These are phyloP conservation scores for Tortrix viridana DNA, from an alignment of 2,888 invertebrate genomes.

Conservation along the genomic window DNA sequence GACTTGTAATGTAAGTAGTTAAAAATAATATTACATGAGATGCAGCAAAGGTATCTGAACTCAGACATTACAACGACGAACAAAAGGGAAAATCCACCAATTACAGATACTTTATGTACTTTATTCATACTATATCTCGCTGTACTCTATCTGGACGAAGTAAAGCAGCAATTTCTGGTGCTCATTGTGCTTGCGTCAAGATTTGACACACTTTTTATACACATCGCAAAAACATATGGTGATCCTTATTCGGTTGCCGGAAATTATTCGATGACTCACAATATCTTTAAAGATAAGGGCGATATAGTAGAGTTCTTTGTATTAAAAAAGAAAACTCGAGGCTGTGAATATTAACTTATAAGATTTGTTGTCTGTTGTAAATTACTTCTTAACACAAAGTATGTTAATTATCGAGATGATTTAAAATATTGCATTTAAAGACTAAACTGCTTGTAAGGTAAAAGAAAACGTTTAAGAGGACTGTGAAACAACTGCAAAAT, in stretches of 20 bases:
- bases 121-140: background rate
- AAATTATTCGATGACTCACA: conserved; percentile 71
- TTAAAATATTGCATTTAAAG: background rate
- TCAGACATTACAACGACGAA: no score
- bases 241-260: conserved; percentile 65
- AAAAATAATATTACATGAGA: background rate
- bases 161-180: conserved; percentile 31
- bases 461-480: no score
- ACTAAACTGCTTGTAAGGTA: background rate
- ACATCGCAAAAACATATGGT: conserved; percentile 75
- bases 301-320: conserved; percentile 56
- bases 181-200: conserved; percentile 46
- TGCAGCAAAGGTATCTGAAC: no score
- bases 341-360: background rate
- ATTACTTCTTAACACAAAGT: background rate
- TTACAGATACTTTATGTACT: no score
- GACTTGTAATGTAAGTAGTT: background rate
- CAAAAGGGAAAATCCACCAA: no score
- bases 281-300: conserved; percentile 67
- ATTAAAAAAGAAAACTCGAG: background rate
- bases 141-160: conserved; percentile 1
- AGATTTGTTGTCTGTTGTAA: background rate
- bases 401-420: background rate
- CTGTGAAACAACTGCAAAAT: no score
- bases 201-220: conserved; percentile 67